Conservation (phyloP, 1,140 invertebrate genomes). For the Brachionus sp. region DNA sequence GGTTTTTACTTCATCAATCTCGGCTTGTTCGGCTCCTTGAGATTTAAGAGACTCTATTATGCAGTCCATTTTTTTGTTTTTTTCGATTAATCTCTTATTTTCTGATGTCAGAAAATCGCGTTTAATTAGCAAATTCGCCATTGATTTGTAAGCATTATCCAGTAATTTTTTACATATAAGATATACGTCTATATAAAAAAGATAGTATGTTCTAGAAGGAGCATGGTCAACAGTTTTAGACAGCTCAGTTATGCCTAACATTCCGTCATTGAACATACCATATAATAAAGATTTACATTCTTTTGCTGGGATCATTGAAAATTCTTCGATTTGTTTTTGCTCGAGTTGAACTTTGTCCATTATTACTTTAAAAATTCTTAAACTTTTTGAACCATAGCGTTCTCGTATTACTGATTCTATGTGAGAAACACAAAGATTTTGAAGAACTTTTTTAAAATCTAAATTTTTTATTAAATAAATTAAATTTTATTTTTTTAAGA, state of each 20-base stretch:
- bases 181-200: conserved; percentile 6
- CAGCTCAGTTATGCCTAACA: background rate
- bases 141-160: conserved; percentile 34
- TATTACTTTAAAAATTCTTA: conserved; percentile 34
- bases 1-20: conserved; percentile 29
- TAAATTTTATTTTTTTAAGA: background rate
- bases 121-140: conserved; percentile 17
- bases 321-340: conserved; percentile 44
- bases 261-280: conserved; percentile 32
- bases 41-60: background rate
- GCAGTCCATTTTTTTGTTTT: conserved; percentile 1
- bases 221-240: conserved; percentile 32
- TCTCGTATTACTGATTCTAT: conserved; percentile 32
- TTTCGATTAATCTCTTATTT: conserved; percentile 29
- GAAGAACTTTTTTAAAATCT: conserved; percentile 30
- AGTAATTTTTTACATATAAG: conserved; percentile 14
- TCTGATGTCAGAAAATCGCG: background rate
- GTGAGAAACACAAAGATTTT: background rate
- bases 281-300: conserved; percentile 34
- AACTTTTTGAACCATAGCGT: conserved; percentile 39
- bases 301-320: conserved; percentile 42
- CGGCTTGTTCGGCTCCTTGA: conserved; percentile 24
- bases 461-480: background rate
- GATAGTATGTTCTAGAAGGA: conserved; percentile 33
- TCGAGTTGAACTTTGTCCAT: conserved; percentile 31